Conservation (phyloP, 2,888 invertebrate species). For the Oscheius sp. region DNA sequence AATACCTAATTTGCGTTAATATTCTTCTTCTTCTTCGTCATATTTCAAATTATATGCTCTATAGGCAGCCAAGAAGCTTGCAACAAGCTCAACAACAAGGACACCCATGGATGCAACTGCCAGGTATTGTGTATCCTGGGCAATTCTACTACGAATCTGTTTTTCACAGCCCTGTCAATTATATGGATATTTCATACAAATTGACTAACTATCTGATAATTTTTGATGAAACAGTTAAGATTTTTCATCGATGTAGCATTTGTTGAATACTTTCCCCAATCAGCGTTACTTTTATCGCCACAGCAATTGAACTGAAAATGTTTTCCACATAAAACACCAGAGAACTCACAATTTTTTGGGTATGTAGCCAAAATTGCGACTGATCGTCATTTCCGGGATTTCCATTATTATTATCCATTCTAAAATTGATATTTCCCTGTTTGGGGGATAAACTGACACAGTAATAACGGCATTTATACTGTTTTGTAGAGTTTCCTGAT, state of each 20-base stretch:
- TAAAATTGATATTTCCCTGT: background rate
- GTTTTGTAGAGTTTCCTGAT: conserved; percentile 46
- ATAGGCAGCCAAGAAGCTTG: conserved; percentile 54
- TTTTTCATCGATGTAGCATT: background rate
- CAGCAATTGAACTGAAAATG: conserved; percentile 52
- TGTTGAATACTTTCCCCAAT: conserved; percentile 40
- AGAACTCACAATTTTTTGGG: conserved; percentile 44
- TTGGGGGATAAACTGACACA: conserved; percentile 26
- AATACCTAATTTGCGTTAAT: background rate
- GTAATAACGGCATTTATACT: conserved; percentile 40
- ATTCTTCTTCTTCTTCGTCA: conserved; percentile 4
- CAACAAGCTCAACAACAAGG: conserved; percentile 53
- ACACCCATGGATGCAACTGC: conserved; percentile 56
- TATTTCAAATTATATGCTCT: conserved; percentile 44
- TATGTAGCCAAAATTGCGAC: conserved; percentile 50
- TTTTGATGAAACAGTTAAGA: conserved; percentile 9
- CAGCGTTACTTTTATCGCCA: conserved; percentile 41
- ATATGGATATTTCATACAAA: background rate
- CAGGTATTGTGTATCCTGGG: conserved; percentile 49
- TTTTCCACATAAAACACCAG: background rate
- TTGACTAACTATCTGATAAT: background rate
- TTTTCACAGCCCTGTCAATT: conserved; percentile 53
- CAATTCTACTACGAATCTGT: conserved; percentile 43
- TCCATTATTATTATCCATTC: conserved; percentile 11
- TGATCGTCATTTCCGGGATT: conserved; percentile 35